phyloP scores from a whole-genome alignment of 2,113 vertebrate genomes.

The Lepus americanus region DNA sequence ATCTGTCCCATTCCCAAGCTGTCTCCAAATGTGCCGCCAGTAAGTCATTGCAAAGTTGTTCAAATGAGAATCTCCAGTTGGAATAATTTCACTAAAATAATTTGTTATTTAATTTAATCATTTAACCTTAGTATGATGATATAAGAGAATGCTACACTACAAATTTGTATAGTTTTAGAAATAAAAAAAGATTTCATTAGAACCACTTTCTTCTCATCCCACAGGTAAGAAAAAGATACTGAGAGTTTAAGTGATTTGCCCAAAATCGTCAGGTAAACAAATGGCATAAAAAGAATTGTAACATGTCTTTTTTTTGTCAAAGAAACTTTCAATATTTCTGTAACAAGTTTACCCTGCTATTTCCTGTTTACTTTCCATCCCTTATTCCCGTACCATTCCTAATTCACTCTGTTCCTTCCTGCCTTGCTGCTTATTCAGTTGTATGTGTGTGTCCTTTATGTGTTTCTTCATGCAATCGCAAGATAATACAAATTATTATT shows the following conservation, averaged over 20 bases:
- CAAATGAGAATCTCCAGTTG: slow-evolving; percentile 35
- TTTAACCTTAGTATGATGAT: slow-evolving; percentile 2
- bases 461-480: slow-evolving; percentile 1
- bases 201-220: not conserved
- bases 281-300: slow-evolving; percentile 31
- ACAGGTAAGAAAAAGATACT: not conserved
- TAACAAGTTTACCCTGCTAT: not conserved
- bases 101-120: slow-evolving; percentile 3
- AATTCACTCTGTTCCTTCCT: not conserved
- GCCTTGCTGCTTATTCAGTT: not conserved
- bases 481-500: not conserved
- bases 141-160: slow-evolving; percentile 4
- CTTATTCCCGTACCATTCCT: not conserved
- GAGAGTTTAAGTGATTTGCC: slow-evolving; percentile 8
- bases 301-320: not conserved
- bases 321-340: not conserved
- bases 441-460: not conserved
- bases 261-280: not conserved
- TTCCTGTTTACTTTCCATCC: slow-evolving; percentile 47
- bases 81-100: slow-evolving; percentile 27
- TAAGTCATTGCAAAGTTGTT: not conserved
- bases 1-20: not conserved
- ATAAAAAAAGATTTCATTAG: slow-evolving; percentile 27
- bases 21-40: not conserved
- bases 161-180: slow-evolving; percentile 8